Percentiles rank a stretch among this genome's conserved stretches.
These are phyloP conservation scores for Actinernus sp. DNA, from an alignment of 92 coral and sea anemone genomes.

Conservation along the genomic window DNA sequence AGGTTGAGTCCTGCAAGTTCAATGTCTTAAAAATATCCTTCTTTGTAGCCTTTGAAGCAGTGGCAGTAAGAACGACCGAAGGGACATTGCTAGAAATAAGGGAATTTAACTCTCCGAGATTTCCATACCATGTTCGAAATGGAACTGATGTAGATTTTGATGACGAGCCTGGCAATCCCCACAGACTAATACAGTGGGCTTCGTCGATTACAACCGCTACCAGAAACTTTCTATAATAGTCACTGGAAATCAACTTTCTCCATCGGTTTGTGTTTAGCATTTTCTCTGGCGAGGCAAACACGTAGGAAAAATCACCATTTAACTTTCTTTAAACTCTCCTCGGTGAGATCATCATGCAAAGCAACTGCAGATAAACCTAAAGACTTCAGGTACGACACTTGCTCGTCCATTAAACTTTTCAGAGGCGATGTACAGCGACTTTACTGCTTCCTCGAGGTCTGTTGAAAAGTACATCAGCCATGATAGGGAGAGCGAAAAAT, in stretches of 20 bases:
- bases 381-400: constrained; percentile 20
- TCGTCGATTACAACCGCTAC: constrained; percentile 52
- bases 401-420: constrained; percentile 60
- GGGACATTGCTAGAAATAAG: constrained; percentile 37
- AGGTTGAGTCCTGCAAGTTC: constrained; percentile 24
- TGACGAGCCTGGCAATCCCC: constrained; percentile 32
- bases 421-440: constrained; percentile 40
- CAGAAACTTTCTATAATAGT: constrained; percentile 20
- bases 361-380: constrained; percentile 51
- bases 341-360: constrained; percentile 45
- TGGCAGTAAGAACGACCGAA: constrained; percentile 42
- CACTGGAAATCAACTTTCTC: constrained; percentile 20
- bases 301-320: constrained; percentile 35
- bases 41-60: constrained; percentile 45
- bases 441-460: constrained; percentile 54
- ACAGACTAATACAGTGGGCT: constrained; percentile 60
- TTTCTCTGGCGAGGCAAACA: constrained; percentile 51
- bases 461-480: constrained; percentile 29
- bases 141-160: constrained; percentile 21
- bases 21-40: constrained; percentile 40
- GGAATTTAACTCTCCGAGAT: constrained; percentile 41
- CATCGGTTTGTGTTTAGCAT: constrained; percentile 50
- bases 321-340: constrained; percentile 40
- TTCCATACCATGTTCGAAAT: constrained; percentile 53
- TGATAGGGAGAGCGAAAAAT: constrained; percentile 43